Evolutionary conservation across 92 coral and sea anemone species (phyloP), one percentile per base, ranked within the genome.

Genomic region (Zoanthus gigantus): DNA sequence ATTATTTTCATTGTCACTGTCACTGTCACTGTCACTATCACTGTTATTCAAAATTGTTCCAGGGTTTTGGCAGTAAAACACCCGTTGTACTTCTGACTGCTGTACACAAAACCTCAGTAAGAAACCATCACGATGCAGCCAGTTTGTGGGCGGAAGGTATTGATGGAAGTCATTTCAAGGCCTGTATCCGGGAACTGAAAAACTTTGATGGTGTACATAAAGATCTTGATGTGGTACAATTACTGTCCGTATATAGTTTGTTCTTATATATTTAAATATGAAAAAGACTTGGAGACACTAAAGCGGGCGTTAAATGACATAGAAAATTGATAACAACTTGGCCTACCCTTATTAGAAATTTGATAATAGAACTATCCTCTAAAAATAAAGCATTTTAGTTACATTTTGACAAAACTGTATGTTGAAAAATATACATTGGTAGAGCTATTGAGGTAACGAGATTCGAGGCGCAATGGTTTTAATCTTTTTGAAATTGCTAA

Each of bases 111-210:
- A 81, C 74, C 63, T 63, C 74, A 9, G 65, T 58, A 66, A 44
- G 18, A 45, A 81, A 81, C 54, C 17, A 81, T 23, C 85, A 81
- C 9, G 85, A 81, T 57, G 85, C 85, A 7, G 75, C 85, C 46
- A 81, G 85, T 81, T 73, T 81, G 13, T 81, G 85, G 85, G 75
- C 74, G n/a, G 74, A 81, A 11, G 61, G 65, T 23, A 81, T 81
- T 47, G 75, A 81, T 31, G 74, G 74, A 1, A 4, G 46, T 44
- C 85, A 66, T 31, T 81, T 81, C 48, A 81, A 44, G 56, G 85
- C 85, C 74, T 81, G 85, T 74, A 81, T 81, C 58, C 85, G 85
- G 63, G 85, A 81, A 12, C 45, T 81, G 28, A 81, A 81, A 29
- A 81, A 81, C 8, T 81, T 81, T 68, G 85, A 81, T 52, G 85